Conservation (phyloP, 2,888 invertebrate species). For the Tricholauxania praeusta region DNA sequence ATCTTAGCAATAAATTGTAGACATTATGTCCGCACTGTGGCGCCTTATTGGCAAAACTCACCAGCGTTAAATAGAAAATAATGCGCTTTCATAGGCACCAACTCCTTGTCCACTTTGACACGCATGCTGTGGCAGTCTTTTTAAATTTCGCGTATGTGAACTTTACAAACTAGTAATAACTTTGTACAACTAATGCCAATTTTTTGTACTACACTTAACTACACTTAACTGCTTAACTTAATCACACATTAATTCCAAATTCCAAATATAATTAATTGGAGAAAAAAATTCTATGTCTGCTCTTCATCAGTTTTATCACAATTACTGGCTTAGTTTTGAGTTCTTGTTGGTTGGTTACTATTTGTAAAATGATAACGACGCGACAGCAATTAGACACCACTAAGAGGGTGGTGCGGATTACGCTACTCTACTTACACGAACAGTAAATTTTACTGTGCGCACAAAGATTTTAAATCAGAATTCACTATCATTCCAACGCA, state of each 20-base stretch:
- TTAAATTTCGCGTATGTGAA: not conserved
- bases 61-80: slow-evolving; percentile 91
- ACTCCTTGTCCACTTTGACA: slow-evolving; percentile 74
- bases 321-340: not conserved
- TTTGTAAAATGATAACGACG: slow-evolving; percentile 19
- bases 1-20: not conserved
- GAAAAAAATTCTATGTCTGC: not conserved
- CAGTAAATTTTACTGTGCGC: too few species aligned
- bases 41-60: slow-evolving; percentile 65
- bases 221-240: not conserved
- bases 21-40: not conserved
- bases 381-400: too few species aligned
- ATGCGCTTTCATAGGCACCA: slow-evolving; percentile 89
- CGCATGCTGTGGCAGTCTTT: not conserved
- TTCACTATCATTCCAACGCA: too few species aligned
- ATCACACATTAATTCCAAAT: slow-evolving; percentile 5
- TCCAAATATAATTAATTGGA: not conserved
- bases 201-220: not conserved
- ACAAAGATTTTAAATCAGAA: too few species aligned
- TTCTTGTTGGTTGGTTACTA: not conserved
- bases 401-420: too few species aligned
- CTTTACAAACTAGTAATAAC: not conserved
- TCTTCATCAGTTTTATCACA: not conserved
- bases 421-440: too few species aligned
- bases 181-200: not conserved